Evolutionary conservation across 2,888 invertebrate genomes (phyloP).

Genomic region (Ochropleura leucogaster): DNA sequence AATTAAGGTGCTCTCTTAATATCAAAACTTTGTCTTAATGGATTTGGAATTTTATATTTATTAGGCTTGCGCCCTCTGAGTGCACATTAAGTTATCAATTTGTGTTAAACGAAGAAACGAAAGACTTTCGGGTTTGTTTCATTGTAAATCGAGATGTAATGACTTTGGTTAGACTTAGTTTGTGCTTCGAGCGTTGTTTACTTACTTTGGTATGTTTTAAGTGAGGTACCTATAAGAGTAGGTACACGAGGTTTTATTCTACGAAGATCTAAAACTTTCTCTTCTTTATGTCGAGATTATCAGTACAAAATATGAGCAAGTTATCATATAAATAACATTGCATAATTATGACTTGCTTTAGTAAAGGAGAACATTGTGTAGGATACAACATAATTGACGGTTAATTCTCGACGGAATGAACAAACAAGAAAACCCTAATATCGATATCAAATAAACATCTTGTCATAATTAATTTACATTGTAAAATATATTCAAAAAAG

Average conservation of each 20-base stretch:
- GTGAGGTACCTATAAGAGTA: not conserved
- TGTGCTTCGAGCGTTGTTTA: constrained; percentile 18
- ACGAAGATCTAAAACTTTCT: not conserved
- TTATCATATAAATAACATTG: not conserved
- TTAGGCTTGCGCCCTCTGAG: constrained; percentile 67
- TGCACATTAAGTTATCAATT: constrained; percentile 78
- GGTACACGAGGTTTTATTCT: not conserved
- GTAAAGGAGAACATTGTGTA: too few species aligned
- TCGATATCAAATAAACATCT: not conserved
- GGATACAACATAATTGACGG: too few species aligned
- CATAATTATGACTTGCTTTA: too few species aligned
- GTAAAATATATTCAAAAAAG: constrained; percentile 2
- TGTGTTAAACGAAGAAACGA: constrained; percentile 68
- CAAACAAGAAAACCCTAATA: not conserved
- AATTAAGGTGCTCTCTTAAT: constrained; percentile 88
- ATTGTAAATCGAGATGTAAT: constrained; percentile 54
- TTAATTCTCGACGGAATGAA: not conserved
- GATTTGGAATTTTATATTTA: constrained; percentile 89
- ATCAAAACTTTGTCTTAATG: constrained; percentile 87
- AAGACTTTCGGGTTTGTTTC: constrained; percentile 61
- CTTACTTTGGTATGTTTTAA: constrained; percentile 3
- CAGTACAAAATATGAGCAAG: not conserved
- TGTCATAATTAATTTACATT: not conserved
- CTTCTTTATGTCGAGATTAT: not conserved
- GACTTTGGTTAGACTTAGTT: constrained; percentile 37